Evolutionary conservation across 1,140 invertebrate genomes (phyloP), one percentile per base, ranked within the genome.

Genomic region (Monochamus saltuarius): DNA sequence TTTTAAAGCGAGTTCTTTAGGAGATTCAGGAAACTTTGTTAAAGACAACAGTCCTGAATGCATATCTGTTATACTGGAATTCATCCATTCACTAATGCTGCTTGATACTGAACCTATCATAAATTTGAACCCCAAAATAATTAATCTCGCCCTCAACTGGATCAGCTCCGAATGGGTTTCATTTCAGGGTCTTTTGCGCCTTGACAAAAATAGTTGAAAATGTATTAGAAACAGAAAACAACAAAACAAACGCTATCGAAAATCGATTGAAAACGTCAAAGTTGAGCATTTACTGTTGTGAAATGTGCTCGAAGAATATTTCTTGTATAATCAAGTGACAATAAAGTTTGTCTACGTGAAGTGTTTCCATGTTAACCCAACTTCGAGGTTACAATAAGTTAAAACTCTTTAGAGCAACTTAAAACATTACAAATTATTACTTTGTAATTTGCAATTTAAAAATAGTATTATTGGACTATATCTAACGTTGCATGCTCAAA

Each of bases 51-150:
- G 81, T 54, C 68, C 75, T 10, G 81, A 83, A 69, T 82, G 80
- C 59, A 69, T 76, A 29, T 67, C 70, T 17, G 59, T 80, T 9
- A 62, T 83, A 14, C 79, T 83, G 66, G 78, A 83, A 67, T 83
- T 84, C 69, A 71, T 84, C 29, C 47, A 76, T 19, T 78, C 75
- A 0, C 56, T 84, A 1, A 69, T 82, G 17, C 76, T 78, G 59
- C 54, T 80, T 4, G 75, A 78, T 68, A 40, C 80, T 4, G 53
- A 75, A 11, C 60, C 73, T 43, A 57, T 83, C 19, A 49, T 69
- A 7, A 49, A 55, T 35, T 65, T 81, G 1, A 80, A 82, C 72
- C 64, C 78, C 11, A 52, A 52, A 19, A 75, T 80, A 36, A 72
- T 81, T 7, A 75, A 71, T 60, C 56, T 75, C 11, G 77, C 81